Evolutionary conservation across 2,888 invertebrate genomes (phyloP).

Genomic region (Lamellibrachia columna): DNA sequence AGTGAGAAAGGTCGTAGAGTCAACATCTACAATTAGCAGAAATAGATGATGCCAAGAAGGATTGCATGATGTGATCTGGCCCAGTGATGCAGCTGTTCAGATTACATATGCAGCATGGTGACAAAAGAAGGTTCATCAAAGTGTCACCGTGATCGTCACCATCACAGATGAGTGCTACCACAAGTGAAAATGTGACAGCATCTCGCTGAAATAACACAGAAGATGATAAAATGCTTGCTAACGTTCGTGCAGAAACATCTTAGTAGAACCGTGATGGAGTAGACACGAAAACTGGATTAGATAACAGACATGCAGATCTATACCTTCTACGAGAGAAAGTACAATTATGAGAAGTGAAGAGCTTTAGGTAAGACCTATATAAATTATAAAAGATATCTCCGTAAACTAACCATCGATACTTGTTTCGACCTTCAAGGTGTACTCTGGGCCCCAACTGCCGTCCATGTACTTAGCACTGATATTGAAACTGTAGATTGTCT

Average conservation of each 20-base stretch:
- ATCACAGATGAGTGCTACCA: background rate
- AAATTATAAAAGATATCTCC: background rate
- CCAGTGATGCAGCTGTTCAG: background rate
- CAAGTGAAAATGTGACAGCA: background rate
- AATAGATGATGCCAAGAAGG: background rate
- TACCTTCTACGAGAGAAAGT: constrained; percentile 9
- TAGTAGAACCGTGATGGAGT: background rate
- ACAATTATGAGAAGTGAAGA: background rate
- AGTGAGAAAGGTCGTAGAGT: background rate
- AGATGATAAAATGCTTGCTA: background rate
- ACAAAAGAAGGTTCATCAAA: background rate
- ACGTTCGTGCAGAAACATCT: background rate
- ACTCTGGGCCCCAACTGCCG: constrained; percentile 49
- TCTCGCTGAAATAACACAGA: background rate
- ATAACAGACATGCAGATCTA: background rate
- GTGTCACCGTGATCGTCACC: background rate
- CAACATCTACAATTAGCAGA: background rate
- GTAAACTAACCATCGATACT: constrained; percentile 39
- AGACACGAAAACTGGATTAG: background rate
- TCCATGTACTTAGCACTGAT: constrained; percentile 60
- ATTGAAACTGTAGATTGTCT: constrained; percentile 61
- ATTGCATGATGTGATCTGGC: background rate
- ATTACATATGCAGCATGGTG: background rate
- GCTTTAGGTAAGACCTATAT: background rate
- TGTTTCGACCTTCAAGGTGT: constrained; percentile 54